These are phyloP conservation scores for Cryptus armator DNA, from an alignment of 2,888 invertebrate genomes.

Conservation along the genomic window DNA sequence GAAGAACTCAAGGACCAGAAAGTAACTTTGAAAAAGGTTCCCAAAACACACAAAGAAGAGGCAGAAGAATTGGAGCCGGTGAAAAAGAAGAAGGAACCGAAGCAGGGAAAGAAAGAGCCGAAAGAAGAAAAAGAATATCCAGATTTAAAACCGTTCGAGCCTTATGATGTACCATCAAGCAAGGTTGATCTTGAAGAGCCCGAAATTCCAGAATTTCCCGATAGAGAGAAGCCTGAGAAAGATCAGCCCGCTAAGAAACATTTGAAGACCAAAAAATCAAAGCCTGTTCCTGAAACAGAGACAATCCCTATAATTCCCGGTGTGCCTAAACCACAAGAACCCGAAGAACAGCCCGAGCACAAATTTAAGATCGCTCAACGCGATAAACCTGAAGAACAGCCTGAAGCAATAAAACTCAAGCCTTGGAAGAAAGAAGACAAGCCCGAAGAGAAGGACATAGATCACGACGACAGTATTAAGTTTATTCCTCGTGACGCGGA, in stretches of 20 bases:
- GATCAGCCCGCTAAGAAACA: constrained; percentile 72
- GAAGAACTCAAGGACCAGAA: constrained; percentile 80
- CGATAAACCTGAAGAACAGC: constrained; percentile 77
- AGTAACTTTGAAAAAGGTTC: constrained; percentile 85
- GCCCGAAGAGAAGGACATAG: constrained; percentile 75
- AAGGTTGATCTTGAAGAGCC: constrained; percentile 80
- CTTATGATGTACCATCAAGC: constrained; percentile 83
- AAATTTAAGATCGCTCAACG: constrained; percentile 79
- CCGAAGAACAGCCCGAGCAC: constrained; percentile 78
- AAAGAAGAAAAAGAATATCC: constrained; percentile 83
- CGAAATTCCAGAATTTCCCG: constrained; percentile 72
- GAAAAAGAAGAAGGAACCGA: constrained; percentile 80
- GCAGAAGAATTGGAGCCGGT: constrained; percentile 70
- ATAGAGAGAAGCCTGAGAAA: constrained; percentile 54
- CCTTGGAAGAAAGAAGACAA: constrained; percentile 80
- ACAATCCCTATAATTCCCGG: constrained; percentile 73
- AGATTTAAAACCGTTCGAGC: constrained; percentile 83
- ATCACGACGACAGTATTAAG: constrained; percentile 43
- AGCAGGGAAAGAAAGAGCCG: constrained; percentile 76
- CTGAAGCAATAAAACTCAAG: constrained; percentile 82
- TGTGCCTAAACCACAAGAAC: constrained; percentile 78
- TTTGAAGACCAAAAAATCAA: constrained; percentile 73
- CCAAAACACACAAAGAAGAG: constrained; percentile 83
- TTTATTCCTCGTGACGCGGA: constrained; percentile 68
- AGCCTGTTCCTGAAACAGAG: constrained; percentile 74